Percentiles rank a stretch among this genome's conserved stretches.
phyloP scores from a whole-genome alignment of 2,888 invertebrate genomes.

The Acanthosoma haemorrhoidale region DNA sequence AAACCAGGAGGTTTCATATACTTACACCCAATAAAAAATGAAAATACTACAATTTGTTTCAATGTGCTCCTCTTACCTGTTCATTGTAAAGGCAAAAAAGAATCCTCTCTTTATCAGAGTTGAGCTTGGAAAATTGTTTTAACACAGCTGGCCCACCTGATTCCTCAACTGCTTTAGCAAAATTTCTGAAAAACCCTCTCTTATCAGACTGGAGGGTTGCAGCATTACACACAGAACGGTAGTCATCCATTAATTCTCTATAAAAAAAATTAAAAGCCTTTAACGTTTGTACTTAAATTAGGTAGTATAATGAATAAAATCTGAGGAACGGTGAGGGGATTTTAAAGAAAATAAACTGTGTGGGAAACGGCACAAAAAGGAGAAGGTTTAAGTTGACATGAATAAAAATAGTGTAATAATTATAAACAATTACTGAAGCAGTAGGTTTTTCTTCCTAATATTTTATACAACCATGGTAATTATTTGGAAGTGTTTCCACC shows the following conservation, averaged over 20 bases:
- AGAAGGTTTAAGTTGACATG: no score
- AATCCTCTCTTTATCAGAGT: conserved; percentile 57
- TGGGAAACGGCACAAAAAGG: no score
- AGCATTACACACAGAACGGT: conserved; percentile 63
- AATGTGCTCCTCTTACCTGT: conserved; percentile 48
- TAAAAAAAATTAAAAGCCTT: neutral
- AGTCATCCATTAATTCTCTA: conserved; percentile 44
- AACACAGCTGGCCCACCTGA: conserved; percentile 58
- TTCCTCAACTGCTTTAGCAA: conserved; percentile 56
- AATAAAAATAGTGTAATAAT: no score
- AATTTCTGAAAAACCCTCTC: conserved; percentile 68
- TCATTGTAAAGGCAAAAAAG: conserved; percentile 52
- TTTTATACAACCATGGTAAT: no score
- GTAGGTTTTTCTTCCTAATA: no score
- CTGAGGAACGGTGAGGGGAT: no score
- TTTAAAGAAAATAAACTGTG: no score
- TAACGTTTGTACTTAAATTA: neutral
- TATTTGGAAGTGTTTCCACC: no score
- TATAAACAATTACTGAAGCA: no score
- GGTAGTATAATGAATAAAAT: no score
- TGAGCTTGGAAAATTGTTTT: conserved; percentile 54
- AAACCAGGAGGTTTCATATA: neutral
- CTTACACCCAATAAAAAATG: neutral
- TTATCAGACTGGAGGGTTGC: conserved; percentile 68
- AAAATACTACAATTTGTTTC: neutral